phyloP scores from a whole-genome alignment of 1,140 invertebrate genomes.

The Oryctes rhinoceros region DNA sequence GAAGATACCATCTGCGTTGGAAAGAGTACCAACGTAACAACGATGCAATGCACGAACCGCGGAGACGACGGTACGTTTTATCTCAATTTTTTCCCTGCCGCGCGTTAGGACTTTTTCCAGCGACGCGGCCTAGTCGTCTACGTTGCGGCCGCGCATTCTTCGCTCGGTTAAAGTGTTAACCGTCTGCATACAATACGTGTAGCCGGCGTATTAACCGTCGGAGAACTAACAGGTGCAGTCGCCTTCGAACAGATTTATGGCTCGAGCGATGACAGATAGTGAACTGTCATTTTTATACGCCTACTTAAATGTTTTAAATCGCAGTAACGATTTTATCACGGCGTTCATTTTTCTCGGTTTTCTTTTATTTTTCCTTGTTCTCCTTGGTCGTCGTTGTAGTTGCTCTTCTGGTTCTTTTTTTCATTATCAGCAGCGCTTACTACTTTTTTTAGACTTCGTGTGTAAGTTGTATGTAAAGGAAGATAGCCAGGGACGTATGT shows the following conservation, averaged over 20 bases:
- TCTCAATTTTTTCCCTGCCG: background rate
- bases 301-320: constrained; percentile 37
- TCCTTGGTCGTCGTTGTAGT: background rate
- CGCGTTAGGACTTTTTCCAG: background rate
- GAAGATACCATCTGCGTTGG: background rate
- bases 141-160: background rate
- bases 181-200: constrained; percentile 8
- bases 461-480: background rate
- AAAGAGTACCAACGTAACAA: background rate
- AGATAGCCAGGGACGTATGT: background rate
- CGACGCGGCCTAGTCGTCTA: too few relatives aligned
- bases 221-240: constrained; percentile 30
- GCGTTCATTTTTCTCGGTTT: background rate
- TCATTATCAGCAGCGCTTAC: background rate
- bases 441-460: constrained; percentile 3
- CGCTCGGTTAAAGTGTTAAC: constrained; percentile 1
- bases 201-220: background rate
- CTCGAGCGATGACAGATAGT: constrained; percentile 27
- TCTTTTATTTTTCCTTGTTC: background rate
- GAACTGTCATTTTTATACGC: constrained; percentile 36
- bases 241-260: constrained; percentile 26
- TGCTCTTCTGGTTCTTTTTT: background rate
- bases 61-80: background rate
- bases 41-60: background rate
- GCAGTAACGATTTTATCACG: constrained; percentile 32